Evolutionary conservation across 2,113 vertebrate genomes (phyloP), one percentile per base, ranked within the genome.

Genomic region (Rhipidura dahli): DNA sequence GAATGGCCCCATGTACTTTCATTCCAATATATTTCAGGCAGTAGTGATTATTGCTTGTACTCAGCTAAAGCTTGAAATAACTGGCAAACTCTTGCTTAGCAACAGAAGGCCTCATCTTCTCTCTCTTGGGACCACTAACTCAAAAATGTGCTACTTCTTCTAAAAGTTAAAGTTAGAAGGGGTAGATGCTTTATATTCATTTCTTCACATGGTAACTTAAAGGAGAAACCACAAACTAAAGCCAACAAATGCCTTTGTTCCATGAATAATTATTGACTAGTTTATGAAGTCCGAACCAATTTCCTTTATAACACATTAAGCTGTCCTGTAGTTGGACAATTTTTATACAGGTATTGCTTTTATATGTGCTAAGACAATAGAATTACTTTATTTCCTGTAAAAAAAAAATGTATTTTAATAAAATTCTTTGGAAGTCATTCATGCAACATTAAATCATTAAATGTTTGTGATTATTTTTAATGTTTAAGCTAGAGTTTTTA

Each of bases 1-100:
- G 98, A 99, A 99, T 99, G 98, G 98, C 98, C 97, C 98, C 98
- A 98, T 99, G 98, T 98, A 98, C 97, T 97, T 92, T 89, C 96
- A 94, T 95, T 98, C 95, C 97, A 97, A 81, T 96, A 97, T 97
- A 98, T 98, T 97, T 97, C 96, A 96, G 97, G 97, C 97, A 92
- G 91, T 96, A 96, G 96, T 97, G 97, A 98, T 98, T 98, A 98
- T 97, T 97, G 96, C 97, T 97, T 97, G 96, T 98, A 97, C 95
- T 97, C 94, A 65, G 95, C 93, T 96, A 97, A 97, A 96, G 97
- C 95, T 97, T 96, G 96, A 97, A 97, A 97, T 97, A 98, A 98
- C 98, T 97, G 90, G 92, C 92, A 95, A 95, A 95, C 82, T 77
- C 93, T 97, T 95, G 96, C 97, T 97, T 98, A 97, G 97, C 95